A percentile compares a stretch with the other conserved stretches of the same genome.
Evolutionary conservation across 2,113 vertebrate species (phyloP).

Genomic region (Ceyx cyanopectus): DNA sequence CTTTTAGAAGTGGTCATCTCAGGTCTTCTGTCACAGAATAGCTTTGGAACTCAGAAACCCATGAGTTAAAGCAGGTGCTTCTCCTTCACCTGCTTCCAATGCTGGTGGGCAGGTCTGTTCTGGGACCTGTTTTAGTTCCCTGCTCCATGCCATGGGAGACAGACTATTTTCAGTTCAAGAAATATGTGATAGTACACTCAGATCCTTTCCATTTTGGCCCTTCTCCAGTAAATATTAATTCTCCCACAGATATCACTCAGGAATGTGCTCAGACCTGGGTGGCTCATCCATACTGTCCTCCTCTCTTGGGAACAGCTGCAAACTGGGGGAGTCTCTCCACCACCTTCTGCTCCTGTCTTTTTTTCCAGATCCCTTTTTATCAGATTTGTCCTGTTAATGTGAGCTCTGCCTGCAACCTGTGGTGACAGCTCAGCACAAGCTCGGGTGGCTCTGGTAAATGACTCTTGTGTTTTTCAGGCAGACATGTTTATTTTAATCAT

Average conservation of each 20-base stretch:
- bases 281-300: background rate
- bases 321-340: background rate
- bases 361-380: background rate
- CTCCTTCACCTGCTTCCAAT: background rate
- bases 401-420: background rate
- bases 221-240: background rate
- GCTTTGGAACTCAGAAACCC: background rate
- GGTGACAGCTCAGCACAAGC: background rate
- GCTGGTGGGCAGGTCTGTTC: background rate
- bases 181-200: background rate
- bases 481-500: background rate
- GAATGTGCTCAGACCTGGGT: background rate
- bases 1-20: background rate
- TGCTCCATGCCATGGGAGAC: background rate
- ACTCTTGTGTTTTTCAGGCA: background rate
- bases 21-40: background rate
- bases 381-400: background rate
- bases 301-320: background rate
- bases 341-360: background rate
- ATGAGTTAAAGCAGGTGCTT: background rate
- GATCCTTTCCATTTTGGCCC: background rate
- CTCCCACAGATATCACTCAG: background rate
- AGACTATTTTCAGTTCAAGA: background rate
- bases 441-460: background rate
- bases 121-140: background rate